These are phyloP conservation scores for Acanthurus lineatus DNA, from an alignment of 2,797 vertebrate species.

Conservation along the genomic window DNA sequence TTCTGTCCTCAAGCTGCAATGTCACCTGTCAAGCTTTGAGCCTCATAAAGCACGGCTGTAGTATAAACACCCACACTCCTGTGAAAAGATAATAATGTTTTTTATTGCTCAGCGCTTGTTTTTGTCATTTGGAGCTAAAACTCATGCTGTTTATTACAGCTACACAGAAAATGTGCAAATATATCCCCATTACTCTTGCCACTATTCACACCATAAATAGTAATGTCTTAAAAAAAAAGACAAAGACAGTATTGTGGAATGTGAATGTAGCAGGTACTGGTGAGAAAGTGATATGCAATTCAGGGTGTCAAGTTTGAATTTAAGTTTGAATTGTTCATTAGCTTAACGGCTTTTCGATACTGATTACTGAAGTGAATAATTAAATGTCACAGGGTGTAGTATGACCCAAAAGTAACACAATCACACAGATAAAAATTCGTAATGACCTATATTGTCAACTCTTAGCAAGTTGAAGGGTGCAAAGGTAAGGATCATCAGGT, in stretches of 20 bases:
- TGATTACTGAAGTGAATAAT: too few species aligned
- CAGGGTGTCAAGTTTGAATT: not conserved
- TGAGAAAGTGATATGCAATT: not conserved
- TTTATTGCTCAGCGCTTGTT: conserved; percentile 7
- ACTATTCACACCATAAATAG: not conserved
- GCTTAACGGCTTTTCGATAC: too few species aligned
- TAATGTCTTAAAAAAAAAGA: not conserved
- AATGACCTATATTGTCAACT: too few species aligned
- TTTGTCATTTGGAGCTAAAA: conserved; percentile 2
- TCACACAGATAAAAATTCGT: too few species aligned
- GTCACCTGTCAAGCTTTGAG: not conserved
- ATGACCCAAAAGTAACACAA: too few species aligned
- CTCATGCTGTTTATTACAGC: not conserved
- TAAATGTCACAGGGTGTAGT: too few species aligned
- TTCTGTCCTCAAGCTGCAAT: not conserved
- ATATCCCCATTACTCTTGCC: not conserved
- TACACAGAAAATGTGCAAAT: not conserved
- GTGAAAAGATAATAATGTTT: not conserved
- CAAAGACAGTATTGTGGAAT: not conserved
- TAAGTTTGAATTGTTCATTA: too few species aligned
- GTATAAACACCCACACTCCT: conserved; percentile 3
- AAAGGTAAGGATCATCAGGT: too few species aligned
- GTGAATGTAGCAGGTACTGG: not conserved
- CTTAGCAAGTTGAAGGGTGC: too few species aligned
- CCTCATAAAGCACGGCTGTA: conserved; percentile 6